A percentile compares a stretch with the other conserved stretches of the same genome.
Evolutionary conservation across 2,113 vertebrate species (phyloP).

Genomic region (Myotis brandtii): DNA sequence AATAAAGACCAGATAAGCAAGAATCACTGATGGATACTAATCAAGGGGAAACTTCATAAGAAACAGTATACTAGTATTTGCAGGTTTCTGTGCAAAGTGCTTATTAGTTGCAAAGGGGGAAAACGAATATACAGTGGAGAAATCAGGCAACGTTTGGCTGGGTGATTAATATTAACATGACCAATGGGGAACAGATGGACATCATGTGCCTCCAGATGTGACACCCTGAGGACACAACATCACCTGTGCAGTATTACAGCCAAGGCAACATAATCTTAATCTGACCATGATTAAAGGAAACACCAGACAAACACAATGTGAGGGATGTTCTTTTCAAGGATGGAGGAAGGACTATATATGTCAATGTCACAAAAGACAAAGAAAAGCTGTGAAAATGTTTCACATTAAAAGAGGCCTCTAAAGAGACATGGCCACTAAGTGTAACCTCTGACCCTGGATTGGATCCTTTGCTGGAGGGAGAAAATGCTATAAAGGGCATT

Average conservation of each 20-base stretch:
- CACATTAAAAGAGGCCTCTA: background rate
- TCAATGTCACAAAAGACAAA: background rate
- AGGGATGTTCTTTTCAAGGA: background rate
- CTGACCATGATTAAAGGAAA: background rate
- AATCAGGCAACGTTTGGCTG: background rate
- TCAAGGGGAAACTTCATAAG: background rate
- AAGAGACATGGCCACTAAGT: background rate
- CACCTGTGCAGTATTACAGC: background rate
- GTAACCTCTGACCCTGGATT: background rate
- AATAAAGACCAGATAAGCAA: background rate
- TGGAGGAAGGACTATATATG: background rate
- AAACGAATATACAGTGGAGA: background rate
- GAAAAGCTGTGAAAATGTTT: background rate
- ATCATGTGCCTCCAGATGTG: background rate
- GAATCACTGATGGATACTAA: background rate
- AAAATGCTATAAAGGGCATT: background rate
- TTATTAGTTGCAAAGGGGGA: background rate
- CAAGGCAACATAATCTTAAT: background rate
- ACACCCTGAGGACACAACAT: background rate
- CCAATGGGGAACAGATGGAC: background rate
- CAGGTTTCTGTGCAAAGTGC: background rate
- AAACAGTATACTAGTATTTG: background rate
- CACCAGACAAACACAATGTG: background rate
- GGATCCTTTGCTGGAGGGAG: background rate
- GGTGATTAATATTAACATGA: background rate